Evolutionary conservation across 2,888 invertebrate genomes (phyloP), one percentile per base, ranked within the genome.

Genomic region (Agrotis puta): DNA sequence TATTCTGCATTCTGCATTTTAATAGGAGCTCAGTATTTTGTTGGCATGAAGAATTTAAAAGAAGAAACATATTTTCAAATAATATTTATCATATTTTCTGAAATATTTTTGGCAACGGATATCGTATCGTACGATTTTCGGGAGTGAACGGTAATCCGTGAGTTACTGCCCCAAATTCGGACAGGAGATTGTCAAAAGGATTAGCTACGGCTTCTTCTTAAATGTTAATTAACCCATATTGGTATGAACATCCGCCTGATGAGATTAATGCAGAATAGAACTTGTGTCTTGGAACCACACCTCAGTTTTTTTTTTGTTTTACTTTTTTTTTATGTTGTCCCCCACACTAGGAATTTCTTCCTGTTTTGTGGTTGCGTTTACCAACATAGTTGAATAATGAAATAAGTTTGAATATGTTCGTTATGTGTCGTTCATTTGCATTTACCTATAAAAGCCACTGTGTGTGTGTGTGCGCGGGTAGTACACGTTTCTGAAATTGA

Each of bases 1-100:
- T 67, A 69, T 61, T 76, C 61, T 63, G 64, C 70, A 68, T 64
- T 70, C 70, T 73, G 78, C 69, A 79, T 79, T 79, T 79, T 72
- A 64, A 70, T 72, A 67, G 56, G 7, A 65, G 54, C 57, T 82
- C 64, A 65, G 64, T 81, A 77, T 81, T 70, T 70, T 70, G 79
- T 61, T 79, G 70, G 68, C 77, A 71, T 64, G 51, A 69, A 69
- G 48, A 74, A 67, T 77, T 70, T 77, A 50, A 74, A 63, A 57
- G 62, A 75, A 61, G 59, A 54, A 16, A 67, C 45, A 80, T 67
- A 50, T 79, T 72, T 39, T 68, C 59, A 72, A 59, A 51, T 47
- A 65, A 62, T 20, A 20, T 51, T 39, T 48, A 58, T 62, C n/a
- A 65, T 76, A 68, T 72, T 72, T 80, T 71, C 1, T 22, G 27